These are phyloP conservation scores for Epizoanthus scotinus DNA, from an alignment of 92 coral and sea anemone species.

Conservation along the genomic window DNA sequence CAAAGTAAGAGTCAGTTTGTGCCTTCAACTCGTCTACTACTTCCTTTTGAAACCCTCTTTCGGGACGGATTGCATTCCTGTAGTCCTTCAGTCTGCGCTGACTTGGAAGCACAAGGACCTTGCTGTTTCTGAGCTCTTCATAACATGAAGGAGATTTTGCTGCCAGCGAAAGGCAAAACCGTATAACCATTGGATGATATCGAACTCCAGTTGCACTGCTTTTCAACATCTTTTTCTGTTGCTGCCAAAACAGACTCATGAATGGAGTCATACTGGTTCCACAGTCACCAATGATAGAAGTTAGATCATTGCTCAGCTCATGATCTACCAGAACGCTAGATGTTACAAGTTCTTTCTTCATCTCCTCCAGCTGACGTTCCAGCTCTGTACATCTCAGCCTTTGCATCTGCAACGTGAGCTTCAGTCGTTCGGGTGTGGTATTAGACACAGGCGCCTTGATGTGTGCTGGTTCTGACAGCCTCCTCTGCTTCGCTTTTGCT, in stretches of 20 bases:
- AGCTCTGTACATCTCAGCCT: too few species aligned
- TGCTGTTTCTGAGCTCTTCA: conserved; percentile 64
- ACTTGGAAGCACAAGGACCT: conserved; percentile 58
- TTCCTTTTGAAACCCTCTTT: conserved; percentile 44
- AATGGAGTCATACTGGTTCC: conserved; percentile 46
- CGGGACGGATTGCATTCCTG: conserved; percentile 40
- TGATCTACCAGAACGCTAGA: conserved; percentile 34
- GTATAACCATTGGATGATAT: conserved; percentile 56
- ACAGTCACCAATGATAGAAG: too few species aligned
- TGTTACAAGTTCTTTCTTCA: too few species aligned
- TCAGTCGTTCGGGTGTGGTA: too few species aligned
- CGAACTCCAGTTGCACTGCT: conserved; percentile 51
- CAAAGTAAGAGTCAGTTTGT: conserved; percentile 31
- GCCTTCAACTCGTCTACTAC: conserved; percentile 37
- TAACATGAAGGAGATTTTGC: conserved; percentile 68
- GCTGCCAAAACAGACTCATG: conserved; percentile 63
- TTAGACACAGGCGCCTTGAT: too few species aligned
- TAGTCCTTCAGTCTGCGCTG: conserved; percentile 55
- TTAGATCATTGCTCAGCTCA: conserved; percentile 38
- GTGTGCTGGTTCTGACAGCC: too few species aligned
- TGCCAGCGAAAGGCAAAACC: conserved; percentile 30
- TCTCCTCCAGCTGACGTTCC: too few species aligned
- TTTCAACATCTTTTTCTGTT: conserved; percentile 57
- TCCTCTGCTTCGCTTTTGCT: too few species aligned
- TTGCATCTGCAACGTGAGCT: too few species aligned